Conservation (phyloP, 2,113 vertebrate species). For the Colinus virginianus region DNA sequence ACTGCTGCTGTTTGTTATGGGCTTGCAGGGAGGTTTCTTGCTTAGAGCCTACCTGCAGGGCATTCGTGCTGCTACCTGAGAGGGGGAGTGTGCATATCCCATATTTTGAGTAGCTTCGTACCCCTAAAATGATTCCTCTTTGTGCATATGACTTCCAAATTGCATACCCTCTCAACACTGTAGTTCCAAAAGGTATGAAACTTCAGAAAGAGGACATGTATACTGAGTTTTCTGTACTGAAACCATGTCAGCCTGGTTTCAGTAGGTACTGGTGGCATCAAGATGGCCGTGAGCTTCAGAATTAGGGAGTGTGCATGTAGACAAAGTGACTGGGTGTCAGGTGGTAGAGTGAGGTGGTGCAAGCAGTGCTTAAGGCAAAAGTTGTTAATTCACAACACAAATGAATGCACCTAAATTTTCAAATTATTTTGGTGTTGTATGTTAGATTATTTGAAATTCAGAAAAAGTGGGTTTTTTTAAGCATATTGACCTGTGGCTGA, state of each 20-base stretch:
- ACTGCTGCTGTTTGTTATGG: fast-evolving
- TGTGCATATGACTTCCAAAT: fast-evolving
- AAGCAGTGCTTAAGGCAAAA: neutral
- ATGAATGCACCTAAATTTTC: neutral
- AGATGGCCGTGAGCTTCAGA: neutral
- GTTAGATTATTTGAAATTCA: neutral
- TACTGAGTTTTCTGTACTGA: no score
- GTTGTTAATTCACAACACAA: neutral
- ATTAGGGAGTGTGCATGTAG: fast-evolving
- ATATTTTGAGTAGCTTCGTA: neutral
- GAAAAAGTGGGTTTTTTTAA: neutral
- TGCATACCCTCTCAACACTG: no score
- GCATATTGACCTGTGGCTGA: no score
- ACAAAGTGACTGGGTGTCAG: neutral
- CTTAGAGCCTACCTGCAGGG: neutral
- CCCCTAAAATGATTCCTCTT: fast-evolving
- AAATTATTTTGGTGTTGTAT: neutral
- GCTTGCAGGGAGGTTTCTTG: neutral
- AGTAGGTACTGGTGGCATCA: neutral
- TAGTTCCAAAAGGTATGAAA: no score
- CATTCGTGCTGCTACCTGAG: neutral
- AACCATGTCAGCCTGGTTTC: neutral
- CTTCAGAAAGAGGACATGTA: fast-evolving
- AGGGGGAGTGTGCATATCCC: neutral
- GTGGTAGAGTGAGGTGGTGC: neutral